Base-by-base conservation (phyloP, 2,797 vertebrate genomes). In the Syngnathus rostellatus region DNA sequence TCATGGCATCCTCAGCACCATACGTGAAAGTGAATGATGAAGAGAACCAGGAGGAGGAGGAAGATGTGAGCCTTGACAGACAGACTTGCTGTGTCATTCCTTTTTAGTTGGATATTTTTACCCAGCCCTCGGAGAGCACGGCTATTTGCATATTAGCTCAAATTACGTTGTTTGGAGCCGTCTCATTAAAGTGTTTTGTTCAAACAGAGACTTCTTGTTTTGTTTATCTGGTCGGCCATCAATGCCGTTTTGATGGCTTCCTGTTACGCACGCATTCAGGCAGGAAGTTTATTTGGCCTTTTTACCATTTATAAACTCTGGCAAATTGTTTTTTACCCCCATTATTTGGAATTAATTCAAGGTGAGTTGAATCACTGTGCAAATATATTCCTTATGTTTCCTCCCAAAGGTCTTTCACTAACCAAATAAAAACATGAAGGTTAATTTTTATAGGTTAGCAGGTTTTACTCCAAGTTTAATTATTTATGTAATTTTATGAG, bases 1-100 rank as follows among this genome's bases (percentile, higher is more conserved):
- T 77, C 40, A 65, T 0, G 77, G 75, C 82, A 76, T 70, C 77
- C 50, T 72, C 66, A 68, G 41, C 61, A 58, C 12, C 57, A 12
- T 6, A 31, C 14, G 14, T 23, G 6, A 37, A 37, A 57, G 14
- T 5, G 39, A 60, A 40, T 31, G 23, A 31, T n/a, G 38, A 59
- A 19, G 57, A 59, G 12, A 3, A 59, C 31, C 3, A 31, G 10
- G 50, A 39, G 46, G 21, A 67, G 16, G 60, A 57, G 31, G 69
- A 70, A 48, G 19, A 80, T 48, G 2, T 63, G 63, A 64, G 55
- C 19, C 70, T 68, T 73, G 66, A 76, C 68, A 31, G 31, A 45
- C 48, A 21, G 23, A 77, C 37, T 69, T 81, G 79, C 77, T 76
- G 66, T 76, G 68, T 81, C 79, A 78, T 84, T 79, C 59, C 62